Conservation (phyloP, 2,797 vertebrate genomes). For the Labeo calbasu region DNA sequence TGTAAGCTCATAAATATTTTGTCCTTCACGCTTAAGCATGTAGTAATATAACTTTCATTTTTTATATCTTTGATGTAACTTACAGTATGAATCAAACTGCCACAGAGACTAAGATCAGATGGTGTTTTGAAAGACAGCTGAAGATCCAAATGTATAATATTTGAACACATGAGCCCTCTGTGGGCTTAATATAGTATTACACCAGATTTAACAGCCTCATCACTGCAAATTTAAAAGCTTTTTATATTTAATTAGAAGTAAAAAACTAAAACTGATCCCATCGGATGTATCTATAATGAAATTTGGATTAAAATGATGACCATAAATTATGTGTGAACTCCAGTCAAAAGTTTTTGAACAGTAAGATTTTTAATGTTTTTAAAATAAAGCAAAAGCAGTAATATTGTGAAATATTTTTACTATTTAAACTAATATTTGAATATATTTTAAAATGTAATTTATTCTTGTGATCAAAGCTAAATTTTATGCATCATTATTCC, state of each 20-base stretch:
- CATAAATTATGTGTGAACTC: not conserved
- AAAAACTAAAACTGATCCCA: not conserved
- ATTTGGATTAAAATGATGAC: not conserved
- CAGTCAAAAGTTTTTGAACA: no score
- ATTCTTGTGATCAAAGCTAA: no score
- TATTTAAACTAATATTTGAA: no score
- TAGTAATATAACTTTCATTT: not conserved
- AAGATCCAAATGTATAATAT: not conserved
- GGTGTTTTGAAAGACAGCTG: not conserved
- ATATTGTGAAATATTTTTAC: no score
- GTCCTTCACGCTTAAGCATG: not conserved
- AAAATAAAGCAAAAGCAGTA: no score
- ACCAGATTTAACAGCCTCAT: not conserved
- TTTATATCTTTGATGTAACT: not conserved
- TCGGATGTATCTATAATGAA: not conserved
- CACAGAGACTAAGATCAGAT: not conserved
- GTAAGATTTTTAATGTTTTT: no score
- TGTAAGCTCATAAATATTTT: not conserved
- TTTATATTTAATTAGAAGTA: not conserved
- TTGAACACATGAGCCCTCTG: constrained; percentile 27
- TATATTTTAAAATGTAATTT: no score
- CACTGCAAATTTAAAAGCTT: not conserved
- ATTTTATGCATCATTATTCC: no score
- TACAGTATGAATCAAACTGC: not conserved
- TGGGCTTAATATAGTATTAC: constrained; percentile 27